Evolutionary conservation across 2,888 invertebrate species (phyloP), one percentile per base, ranked within the genome.

Genomic region (Drosophila acutilabella): DNA sequence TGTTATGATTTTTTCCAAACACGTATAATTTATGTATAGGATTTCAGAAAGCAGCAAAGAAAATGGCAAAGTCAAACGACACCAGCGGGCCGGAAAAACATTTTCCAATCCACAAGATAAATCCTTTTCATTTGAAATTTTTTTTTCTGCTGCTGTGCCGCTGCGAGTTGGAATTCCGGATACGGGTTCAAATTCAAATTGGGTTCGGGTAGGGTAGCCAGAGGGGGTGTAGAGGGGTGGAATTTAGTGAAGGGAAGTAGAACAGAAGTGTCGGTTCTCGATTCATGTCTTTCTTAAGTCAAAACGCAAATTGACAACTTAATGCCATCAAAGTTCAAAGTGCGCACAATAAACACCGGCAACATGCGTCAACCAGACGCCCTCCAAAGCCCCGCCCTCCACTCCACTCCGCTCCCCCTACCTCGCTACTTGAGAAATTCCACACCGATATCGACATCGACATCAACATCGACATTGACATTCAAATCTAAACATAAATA

Each of bases 401-500:
- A 0, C 10, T 36, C 13, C 13, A 0, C 10, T 36, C 13, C 13
- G 4, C 48, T 6, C 40, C 36, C 16, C 4, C 30, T 20, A 18
- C 41, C 30, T 16, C 13, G 13, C 4, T 64, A 4, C 61, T 36
- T 44, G 61, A 64, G 13, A 41, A 40, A 48, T 51, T 70, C n/a
- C 33, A 57, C 60, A 67, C 48, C 14, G 40, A 18, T 30, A 11
- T 40, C 18, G 26, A 48, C 13, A 26, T 41, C 8, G 20, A 20
- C 20, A 20, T 8, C 58, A 33, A 56, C 70, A 69, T 58, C 72
- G 88, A 81, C 90, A 89, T 90, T 90, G 89, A 90, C 90, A 87
- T 89, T 86, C 85, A 90, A 89, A 87, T 87, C 89, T 80, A 78
- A 80, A 78, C 89, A 87, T 87, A 89, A 90, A 87, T 89, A 89